Evolutionary conservation across 2,888 invertebrate species (phyloP), one percentile per base, ranked within the genome.

Genomic region (Zygothrica quintamaculata): DNA sequence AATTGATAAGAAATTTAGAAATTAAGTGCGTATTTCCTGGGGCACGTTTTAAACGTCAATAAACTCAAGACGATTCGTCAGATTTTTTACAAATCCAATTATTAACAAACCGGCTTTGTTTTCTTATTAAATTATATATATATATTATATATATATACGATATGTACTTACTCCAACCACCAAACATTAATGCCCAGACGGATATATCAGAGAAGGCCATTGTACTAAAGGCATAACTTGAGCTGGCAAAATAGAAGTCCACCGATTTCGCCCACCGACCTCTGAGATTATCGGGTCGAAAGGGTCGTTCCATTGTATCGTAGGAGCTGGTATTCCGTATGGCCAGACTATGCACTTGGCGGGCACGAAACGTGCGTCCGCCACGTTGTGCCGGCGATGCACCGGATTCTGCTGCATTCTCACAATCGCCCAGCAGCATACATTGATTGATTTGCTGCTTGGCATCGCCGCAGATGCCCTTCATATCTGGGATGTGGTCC

Each of bases 181-280:
- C 87, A 9, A 84, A 70, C 13, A 87, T 65, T n/a, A 89, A 61
- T 1, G 82, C 89, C 66, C 80, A 89, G 48, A 89, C 86, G 0
- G 88, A 95, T 89, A 96, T 95, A 77, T 96, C 93, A 93, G 95
- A 95, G 43, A 97, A 94, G 88, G 95, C 95, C 65, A 96, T 95
- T 58, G 96, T 94, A 36, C 96, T 96, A 58, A 97, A 96, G 15
- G 96, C 95, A 80, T 96, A 96, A n/a, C 96, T 96, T 47, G 96
- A 93, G 87, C 95, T 96, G 57, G 95, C 95, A 65, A 96, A 92
- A 52, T 96, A 92, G 89, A 96, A 97, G 89, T 97, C 96, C 42
- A 93, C 91, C 90, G 95, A 94, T 71, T 92, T 94, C 48, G 93
- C 93, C 96, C 96, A 96, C 57, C 93, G 93, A 48, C 95, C 96